Evolutionary conservation across 2,113 vertebrate species (phyloP).

Genomic region (Salvelinus fontinalis): DNA sequence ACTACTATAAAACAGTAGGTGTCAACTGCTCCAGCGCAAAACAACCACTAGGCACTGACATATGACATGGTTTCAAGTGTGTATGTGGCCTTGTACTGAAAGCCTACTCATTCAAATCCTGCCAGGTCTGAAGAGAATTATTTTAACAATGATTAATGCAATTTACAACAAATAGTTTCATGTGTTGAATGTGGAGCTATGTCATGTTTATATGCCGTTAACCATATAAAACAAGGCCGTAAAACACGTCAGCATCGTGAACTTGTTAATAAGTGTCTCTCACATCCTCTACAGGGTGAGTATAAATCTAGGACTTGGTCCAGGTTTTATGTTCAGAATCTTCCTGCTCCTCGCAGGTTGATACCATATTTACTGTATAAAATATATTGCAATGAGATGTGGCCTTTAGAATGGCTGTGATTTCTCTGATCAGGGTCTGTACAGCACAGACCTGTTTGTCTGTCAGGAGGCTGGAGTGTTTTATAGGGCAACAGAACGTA

Average conservation of each 20-base stretch:
- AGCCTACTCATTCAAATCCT: slow-evolving; percentile 3
- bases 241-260: slow-evolving; percentile 21
- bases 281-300: slow-evolving; percentile 17
- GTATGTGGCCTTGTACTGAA: slow-evolving; percentile 4
- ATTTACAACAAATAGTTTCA: slow-evolving; percentile 19
- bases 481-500: slow-evolving; percentile 58
- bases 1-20: slow-evolving; percentile 15
- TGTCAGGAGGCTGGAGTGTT: slow-evolving; percentile 37
- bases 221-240: slow-evolving; percentile 24
- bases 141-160: slow-evolving; percentile 3
- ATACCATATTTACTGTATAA: slow-evolving; percentile 71
- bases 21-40: slow-evolving; percentile 6
- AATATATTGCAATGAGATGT: slow-evolving; percentile 72
- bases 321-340: slow-evolving; percentile 44
- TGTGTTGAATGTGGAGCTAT: slow-evolving; percentile 6
- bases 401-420: slow-evolving; percentile 66
- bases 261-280: slow-evolving; percentile 5
- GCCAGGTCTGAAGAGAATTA: neutral
- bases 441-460: slow-evolving; percentile 63
- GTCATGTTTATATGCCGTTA: slow-evolving; percentile 20
- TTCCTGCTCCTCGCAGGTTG: slow-evolving; percentile 54
- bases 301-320: slow-evolving; percentile 42
- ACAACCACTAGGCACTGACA: neutral
- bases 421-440: slow-evolving; percentile 63
- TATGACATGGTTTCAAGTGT: neutral